Base-by-base conservation (phyloP, 1,140 invertebrate genomes). In the Neocloeon triangulifer region DNA sequence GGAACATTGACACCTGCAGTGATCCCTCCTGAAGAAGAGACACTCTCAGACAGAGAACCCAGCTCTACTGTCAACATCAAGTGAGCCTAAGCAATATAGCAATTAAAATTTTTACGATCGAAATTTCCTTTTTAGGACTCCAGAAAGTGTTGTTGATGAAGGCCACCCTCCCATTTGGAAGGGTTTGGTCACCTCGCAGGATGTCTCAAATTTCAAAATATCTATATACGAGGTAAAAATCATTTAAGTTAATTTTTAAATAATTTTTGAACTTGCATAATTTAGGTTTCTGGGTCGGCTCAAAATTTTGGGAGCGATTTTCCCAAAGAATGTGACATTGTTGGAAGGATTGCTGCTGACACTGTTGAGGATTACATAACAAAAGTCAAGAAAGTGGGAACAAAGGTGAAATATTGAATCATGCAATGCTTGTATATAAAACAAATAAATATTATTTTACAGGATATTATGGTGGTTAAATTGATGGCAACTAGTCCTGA, bases 311-410 rank as follows among this genome's bases (percentile, higher is more conserved):
- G 27, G n/a, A 13, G 20, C 9, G 17, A 35, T 9, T 33, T 33
- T 13, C 21, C 32, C 9, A 19, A 36, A 8, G 22, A 23, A 23
- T 23, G n/a, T 23, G n/a, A 31, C 7, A 19, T 31, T 3, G 30
- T 31, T 31, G 30, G 89, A 7, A 64, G 89, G 40, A 92, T 96
- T 40, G 67, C 69, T 33, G 82, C 81, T 4, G 71, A 78, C 4
- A 85, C 79, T 22, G 85, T 94, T 7, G 92, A 81, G 79, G 84
- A 91, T 34, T 95, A 95, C 46, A 71, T 96, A 19, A 65, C 64
- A 4, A 88, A 91, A 54, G 81, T 89, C 56, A 81, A 81, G 43
- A 77, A 80, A 45, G 70, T 73, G 30, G 73, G 73, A 14, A 76
- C 71, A 19, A 88, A 86, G 39, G 48, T 52, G 37, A 36, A 12